Conservation (phyloP, 2,797 vertebrate genomes). For the Malurus leucopterus region DNA sequence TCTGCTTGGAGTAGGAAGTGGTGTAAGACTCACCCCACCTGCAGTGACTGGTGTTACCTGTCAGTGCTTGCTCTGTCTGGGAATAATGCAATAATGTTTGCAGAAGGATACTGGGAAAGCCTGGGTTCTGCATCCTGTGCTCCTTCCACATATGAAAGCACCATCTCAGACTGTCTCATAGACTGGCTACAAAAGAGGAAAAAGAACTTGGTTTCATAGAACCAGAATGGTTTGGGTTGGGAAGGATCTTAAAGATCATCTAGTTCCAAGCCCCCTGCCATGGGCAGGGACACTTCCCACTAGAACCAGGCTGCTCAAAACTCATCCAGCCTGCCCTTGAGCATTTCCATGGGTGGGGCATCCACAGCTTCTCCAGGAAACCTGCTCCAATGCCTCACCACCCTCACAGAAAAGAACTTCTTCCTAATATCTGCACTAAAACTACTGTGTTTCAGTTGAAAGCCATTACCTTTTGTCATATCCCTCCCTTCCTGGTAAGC, state of each 20-base stretch:
- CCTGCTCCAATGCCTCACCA: not conserved
- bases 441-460: not conserved
- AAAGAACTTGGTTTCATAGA: not conserved
- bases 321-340: not conserved
- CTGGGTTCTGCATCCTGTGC: not conserved
- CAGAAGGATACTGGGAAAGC: not conserved
- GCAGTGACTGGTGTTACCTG: rapidly evolving
- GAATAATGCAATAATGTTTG: not conserved
- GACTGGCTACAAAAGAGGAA: not conserved
- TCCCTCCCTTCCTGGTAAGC: not conserved
- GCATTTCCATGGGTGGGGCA: not conserved
- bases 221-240: not conserved
- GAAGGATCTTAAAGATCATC: not conserved
- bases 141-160: not conserved
- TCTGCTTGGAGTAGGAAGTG: not conserved
- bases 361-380: not conserved
- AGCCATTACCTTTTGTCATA: not conserved
- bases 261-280: not conserved
- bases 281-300: not conserved
- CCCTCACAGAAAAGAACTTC: not conserved
- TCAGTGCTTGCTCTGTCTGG: not conserved
- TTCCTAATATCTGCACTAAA: not conserved
- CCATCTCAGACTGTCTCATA: not conserved
- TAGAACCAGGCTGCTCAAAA: not conserved
- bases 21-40: not conserved